These are phyloP conservation scores for Melanogrammus aeglefinus DNA, from an alignment of 2,797 vertebrate species.

Conservation along the genomic window DNA sequence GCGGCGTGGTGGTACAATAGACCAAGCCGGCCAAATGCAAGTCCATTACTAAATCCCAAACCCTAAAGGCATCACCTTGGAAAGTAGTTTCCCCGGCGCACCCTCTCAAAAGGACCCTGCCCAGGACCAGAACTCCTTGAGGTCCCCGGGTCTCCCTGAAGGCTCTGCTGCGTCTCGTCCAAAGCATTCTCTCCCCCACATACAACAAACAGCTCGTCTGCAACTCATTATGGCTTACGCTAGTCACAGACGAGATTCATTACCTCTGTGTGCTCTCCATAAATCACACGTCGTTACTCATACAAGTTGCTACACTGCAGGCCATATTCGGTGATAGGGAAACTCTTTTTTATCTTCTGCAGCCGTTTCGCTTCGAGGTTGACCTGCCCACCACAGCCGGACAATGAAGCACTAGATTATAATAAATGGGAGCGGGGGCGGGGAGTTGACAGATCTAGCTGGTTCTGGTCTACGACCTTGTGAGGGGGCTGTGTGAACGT, in stretches of 20 bases:
- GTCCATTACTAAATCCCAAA: constrained; percentile 61
- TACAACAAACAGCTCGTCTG: neutral
- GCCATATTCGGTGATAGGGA: constrained; percentile 29
- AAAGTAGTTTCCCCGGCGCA: constrained; percentile 49
- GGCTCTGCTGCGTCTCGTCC: neutral
- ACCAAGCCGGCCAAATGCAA: constrained; percentile 61
- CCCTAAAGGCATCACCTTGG: constrained; percentile 62
- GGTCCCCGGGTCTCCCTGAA: constrained; percentile 16
- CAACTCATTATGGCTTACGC: constrained; percentile 16
- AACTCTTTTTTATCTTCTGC: constrained; percentile 31
- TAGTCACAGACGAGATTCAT: constrained; percentile 14
- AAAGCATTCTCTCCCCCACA: neutral
- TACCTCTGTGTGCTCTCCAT: constrained; percentile 19
- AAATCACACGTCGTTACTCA: constrained; percentile 9
- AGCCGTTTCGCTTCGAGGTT: constrained; percentile 30
- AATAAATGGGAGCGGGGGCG: constrained; percentile 25
- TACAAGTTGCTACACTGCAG: neutral
- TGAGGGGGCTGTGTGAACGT: constrained; percentile 46
- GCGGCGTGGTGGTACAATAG: constrained; percentile 46
- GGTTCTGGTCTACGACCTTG: constrained; percentile 49
- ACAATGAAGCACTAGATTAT: constrained; percentile 44
- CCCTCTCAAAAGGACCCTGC: constrained; percentile 34
- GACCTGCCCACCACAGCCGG: constrained; percentile 20
- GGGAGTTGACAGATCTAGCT: constrained; percentile 34
- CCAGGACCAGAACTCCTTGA: neutral